These are phyloP conservation scores for Laticauda colubrina DNA, from an alignment of 2,113 vertebrate species.

Conservation along the genomic window DNA sequence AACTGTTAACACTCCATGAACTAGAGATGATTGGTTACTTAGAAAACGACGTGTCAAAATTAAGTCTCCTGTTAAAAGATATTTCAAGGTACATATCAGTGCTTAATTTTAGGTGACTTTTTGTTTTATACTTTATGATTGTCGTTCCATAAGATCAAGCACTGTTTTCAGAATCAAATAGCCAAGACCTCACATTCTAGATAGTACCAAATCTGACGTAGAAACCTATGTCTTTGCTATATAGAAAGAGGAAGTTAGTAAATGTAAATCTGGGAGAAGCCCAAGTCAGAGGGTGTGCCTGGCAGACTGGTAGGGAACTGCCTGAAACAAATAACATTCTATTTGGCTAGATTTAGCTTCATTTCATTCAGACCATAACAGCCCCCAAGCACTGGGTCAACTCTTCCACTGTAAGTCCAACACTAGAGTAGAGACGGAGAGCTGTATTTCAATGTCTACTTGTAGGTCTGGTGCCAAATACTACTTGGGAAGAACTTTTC, in stretches of 20 bases:
- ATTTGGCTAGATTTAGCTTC: background rate
- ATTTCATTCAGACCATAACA: background rate
- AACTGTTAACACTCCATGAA: conserved; percentile 89
- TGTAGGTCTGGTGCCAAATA: background rate
- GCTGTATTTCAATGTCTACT: background rate
- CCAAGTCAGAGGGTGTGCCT: background rate
- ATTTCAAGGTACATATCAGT: conserved; percentile 78
- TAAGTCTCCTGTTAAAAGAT: conserved; percentile 83
- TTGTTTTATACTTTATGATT: background rate
- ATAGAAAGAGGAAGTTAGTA: background rate
- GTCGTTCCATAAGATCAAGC: background rate
- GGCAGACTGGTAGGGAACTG: background rate
- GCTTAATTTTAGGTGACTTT: background rate
- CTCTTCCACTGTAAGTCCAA: background rate
- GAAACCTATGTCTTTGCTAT: background rate
- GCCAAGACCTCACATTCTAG: background rate
- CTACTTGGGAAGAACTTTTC: background rate
- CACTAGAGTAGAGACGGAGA: background rate
- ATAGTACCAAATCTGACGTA: background rate
- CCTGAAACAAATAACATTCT: background rate
- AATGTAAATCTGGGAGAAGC: background rate
- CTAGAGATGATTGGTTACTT: conserved; percentile 87
- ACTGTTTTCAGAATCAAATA: background rate
- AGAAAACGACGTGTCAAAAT: conserved; percentile 84
- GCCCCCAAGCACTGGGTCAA: background rate